Evolutionary conservation across 2,888 invertebrate species (phyloP), one percentile per base, ranked within the genome.

Genomic region (Volucella bombylans): DNA sequence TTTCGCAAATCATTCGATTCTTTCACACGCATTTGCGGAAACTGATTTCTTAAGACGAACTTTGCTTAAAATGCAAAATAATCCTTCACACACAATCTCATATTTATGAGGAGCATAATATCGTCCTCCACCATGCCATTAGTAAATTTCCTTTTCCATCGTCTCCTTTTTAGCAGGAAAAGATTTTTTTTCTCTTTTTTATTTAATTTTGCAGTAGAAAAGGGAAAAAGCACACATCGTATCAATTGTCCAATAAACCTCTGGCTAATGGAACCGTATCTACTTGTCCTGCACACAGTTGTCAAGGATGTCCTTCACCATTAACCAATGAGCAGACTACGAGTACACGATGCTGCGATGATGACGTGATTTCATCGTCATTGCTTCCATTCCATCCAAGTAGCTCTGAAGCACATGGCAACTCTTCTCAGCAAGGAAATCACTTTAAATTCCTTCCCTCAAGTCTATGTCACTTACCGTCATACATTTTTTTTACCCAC

Each of bases 201-300:
- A 6, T 31, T 31, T 31, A 1, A 31, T 31, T 31, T 31, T 6
- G 31, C 6, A 31, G 2, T 31, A 31, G 23, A 31, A 8, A 14
- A n/a, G 38, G 11, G 1, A 47, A 65, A 57, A 59, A 59, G 57
- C 38, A 71, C 71, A 50, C 72, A 59, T 67, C 72, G 72, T 57
- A 72, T 79, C 73, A 79, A 61, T 31, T 67, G 65, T 79, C 61
- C 79, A 79, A 72, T 79, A 79, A 73, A 72, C 12, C 18, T 12
- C 52, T 31, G 31, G 39, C 65, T 79, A 79, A 79, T 79, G 79
- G 73, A 79, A 79, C 54, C 61, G 11, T 15, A 67, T 57, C 47
- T 31, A 59, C 65, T 74, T 67, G 57, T 8, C 10, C 43, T 50
- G 49, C 41, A 61, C 31, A 18, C 8, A 2, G 18, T 23, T 23